A percentile compares a stretch with the other conserved stretches of the same genome.
Evolutionary conservation across 2,797 vertebrate genomes (phyloP).

Genomic region (Rhabdomys pumilio): DNA sequence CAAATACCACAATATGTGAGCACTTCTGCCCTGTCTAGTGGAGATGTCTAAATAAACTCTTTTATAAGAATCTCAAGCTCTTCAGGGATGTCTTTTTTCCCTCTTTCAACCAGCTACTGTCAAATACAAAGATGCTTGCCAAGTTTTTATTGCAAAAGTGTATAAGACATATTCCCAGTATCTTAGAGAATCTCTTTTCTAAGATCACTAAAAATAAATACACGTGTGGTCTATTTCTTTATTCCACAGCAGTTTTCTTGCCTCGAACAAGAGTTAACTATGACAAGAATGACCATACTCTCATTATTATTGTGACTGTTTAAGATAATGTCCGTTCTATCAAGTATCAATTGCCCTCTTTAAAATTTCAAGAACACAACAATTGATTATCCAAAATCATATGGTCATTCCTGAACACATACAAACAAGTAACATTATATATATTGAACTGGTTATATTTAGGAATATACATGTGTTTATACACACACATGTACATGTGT

Average conservation of each 20-base stretch:
- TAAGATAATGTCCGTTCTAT: conserved; percentile 21
- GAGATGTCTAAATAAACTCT: conserved; percentile 30
- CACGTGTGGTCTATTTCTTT: conserved; percentile 31
- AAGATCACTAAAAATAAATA: conserved; percentile 39
- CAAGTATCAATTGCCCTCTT: neutral
- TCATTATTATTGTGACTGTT: conserved; percentile 30
- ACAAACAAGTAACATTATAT: neutral
- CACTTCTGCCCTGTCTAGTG: neutral
- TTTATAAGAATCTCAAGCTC: conserved; percentile 37
- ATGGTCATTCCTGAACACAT: neutral
- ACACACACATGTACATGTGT: neutral
- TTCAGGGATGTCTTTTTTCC: conserved; percentile 18
- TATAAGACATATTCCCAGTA: neutral
- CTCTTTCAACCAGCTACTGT: conserved; percentile 16
- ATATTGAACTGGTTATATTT: neutral
- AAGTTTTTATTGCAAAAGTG: conserved; percentile 34
- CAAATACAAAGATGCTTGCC: conserved; percentile 3
- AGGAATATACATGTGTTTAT: neutral
- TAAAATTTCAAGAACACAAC: conserved; percentile 40
- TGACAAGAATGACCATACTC: neutral
- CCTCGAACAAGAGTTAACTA: conserved; percentile 40
- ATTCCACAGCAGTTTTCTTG: conserved; percentile 26
- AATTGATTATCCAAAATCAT: neutral
- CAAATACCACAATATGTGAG: neutral
- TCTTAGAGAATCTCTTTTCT: neutral